These are phyloP conservation scores for Helicoverpa armigera DNA, from an alignment of 1,140 invertebrate species.

Conservation along the genomic window DNA sequence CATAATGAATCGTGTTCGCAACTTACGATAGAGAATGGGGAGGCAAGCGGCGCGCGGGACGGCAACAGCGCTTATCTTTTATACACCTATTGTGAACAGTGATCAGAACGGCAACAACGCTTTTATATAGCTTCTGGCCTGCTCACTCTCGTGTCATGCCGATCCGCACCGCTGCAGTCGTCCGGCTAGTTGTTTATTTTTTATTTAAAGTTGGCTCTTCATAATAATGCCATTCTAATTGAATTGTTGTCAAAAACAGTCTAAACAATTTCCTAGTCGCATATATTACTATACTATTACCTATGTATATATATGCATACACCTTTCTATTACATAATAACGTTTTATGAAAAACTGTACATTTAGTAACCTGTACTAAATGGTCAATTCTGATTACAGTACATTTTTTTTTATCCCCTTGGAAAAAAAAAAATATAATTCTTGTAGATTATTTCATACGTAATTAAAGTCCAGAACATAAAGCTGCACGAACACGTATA, in stretches of 20 bases:
- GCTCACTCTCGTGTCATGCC: constrained; percentile 66
- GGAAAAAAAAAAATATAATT: too few relatives aligned
- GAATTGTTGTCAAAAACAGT: constrained; percentile 29
- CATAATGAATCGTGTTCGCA: constrained; percentile 18
- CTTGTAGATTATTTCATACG: too few relatives aligned
- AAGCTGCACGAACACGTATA: too few relatives aligned
- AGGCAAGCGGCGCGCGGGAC: constrained; percentile 66
- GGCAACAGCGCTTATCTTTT: constrained; percentile 76
- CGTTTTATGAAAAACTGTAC: too few relatives aligned
- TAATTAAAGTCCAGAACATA: too few relatives aligned
- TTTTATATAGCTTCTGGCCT: constrained; percentile 66
- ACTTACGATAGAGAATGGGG: constrained; percentile 48
- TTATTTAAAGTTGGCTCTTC: constrained; percentile 47
- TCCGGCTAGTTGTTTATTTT: constrained; percentile 60
- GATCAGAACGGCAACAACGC: constrained; percentile 77
- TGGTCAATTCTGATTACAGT: too few relatives aligned
- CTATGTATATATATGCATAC: neutral
- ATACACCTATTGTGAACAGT: constrained; percentile 58
- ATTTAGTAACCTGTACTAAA: too few relatives aligned
- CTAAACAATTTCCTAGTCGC: neutral
- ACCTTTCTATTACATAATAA: too few relatives aligned
- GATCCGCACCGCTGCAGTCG: constrained; percentile 59
- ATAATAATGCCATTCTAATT: constrained; percentile 26
- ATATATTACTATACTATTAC: neutral
- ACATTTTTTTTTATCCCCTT: too few relatives aligned